Evolutionary conservation across 2,113 vertebrate genomes (phyloP), one percentile per base, ranked within the genome.

Genomic region (Rhineura floridana): DNA sequence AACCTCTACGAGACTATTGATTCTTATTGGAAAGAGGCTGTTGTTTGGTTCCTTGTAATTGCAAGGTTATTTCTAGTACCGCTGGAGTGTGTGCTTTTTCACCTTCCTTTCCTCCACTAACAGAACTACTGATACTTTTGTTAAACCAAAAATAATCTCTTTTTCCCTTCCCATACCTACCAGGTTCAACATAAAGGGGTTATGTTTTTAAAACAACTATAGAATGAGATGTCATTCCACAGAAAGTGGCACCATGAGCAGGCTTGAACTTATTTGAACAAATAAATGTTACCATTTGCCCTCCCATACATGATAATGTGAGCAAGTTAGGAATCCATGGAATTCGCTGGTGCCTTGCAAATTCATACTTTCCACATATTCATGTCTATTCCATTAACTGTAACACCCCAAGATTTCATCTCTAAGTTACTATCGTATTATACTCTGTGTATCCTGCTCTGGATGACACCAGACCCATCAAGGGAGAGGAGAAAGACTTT

Each of bases 1-100:
- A 25, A 63, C 46, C 36, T 44, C 10, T 72, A 62, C 52, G 19
- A 62, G 11, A 62, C 52, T 87, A 63, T 87, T 65, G 70, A 75
- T 88, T 88, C 9, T 39, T 55, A 46, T n/a, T 36, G 63, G 70
- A 82, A 11, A 82, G 55, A 50, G 69, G 44, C 75, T 48, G 42
- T 36, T 87, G 69, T 82, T 88, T 63, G 48, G 80, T 75, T 88
- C 28, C 42, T 33, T 65, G 42, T 48, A 82, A 88, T 82, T 73
- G 79, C 52, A 73, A 48, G 69, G 23, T 82, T 87, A 48, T 81
- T 82, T 87, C 39, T 81, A 17, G 63, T 62, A 36, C 67, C 36
- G 42, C 42, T 81, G 36, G 46, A 69, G 11, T 52, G 69, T 21
- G 42, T 72, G 28, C 13, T 19, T 73, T 19, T 65, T 21, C 39